Conservation (phyloP, 2,113 vertebrate species). For the Cnemophilus loriae region DNA sequence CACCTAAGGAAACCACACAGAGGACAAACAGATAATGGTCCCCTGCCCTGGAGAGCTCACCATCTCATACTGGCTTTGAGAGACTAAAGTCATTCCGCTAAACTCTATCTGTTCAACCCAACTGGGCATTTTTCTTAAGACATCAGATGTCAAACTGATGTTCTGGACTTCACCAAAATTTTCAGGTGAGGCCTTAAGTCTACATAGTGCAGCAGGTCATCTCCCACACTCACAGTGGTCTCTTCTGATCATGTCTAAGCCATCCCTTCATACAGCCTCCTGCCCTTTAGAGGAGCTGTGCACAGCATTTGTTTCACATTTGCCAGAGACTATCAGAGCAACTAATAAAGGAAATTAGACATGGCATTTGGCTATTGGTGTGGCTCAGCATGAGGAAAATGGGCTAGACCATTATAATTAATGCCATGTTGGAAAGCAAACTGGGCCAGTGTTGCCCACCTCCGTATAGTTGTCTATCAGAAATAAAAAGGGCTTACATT, state of each 20-base stretch:
- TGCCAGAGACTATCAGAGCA: background rate
- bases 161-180: background rate
- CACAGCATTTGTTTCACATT: background rate
- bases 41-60: background rate
- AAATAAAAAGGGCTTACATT: background rate
- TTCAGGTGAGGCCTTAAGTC: background rate
- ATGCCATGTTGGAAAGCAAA: background rate
- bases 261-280: background rate
- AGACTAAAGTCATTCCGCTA: background rate
- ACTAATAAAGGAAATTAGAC: background rate
- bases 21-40: background rate
- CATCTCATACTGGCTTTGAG: rapidly evolving
- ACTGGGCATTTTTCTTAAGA: background rate
- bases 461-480: background rate
- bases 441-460: background rate
- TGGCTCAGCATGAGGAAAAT: background rate
- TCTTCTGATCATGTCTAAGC: background rate
- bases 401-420: background rate
- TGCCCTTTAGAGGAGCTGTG: background rate
- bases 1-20: background rate
- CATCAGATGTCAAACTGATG: background rate
- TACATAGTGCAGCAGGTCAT: background rate
- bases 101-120: background rate
- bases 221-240: background rate
- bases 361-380: background rate